Evolutionary conservation across 1,140 invertebrate genomes (phyloP).

Genomic region (Aphelenchoides avenae): DNA sequence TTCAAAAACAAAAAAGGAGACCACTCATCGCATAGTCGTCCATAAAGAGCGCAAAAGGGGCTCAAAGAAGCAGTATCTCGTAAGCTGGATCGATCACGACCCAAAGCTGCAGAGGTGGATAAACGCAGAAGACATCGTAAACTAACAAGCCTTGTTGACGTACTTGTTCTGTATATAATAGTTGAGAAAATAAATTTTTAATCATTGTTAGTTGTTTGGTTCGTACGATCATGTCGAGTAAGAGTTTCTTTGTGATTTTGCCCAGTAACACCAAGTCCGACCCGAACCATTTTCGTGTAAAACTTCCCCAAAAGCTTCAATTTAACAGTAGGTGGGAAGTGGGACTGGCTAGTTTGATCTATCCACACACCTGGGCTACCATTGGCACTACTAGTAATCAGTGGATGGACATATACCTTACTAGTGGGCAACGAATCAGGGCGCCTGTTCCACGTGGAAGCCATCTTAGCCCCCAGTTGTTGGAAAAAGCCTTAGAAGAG

Average conservation of each 20-base stretch:
- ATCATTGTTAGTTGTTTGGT: slow-evolving; percentile 1
- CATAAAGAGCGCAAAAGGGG: neutral
- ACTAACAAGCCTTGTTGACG: no score
- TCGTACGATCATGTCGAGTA: neutral
- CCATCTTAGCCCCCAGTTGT: neutral
- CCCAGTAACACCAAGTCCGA: slow-evolving; percentile 10
- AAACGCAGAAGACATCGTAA: slow-evolving; percentile 4
- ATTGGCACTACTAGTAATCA: neutral
- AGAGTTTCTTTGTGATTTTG: slow-evolving; percentile 15
- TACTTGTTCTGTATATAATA: no score
- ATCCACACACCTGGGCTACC: slow-evolving; percentile 8
- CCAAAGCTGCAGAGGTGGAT: slow-evolving; percentile 7
- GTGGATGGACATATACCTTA: neutral
- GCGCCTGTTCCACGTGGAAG: neutral
- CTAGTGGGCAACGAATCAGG: neutral
- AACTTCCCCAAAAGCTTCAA: slow-evolving; percentile 10
- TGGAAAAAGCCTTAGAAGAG: neutral
- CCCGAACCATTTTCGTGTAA: slow-evolving; percentile 1
- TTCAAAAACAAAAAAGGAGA: neutral
- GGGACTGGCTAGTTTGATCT: slow-evolving; percentile 5
- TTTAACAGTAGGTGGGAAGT: slow-evolving; percentile 10
- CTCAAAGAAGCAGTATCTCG: slow-evolving; percentile 12
- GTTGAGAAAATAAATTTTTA: slow-evolving; percentile 6
- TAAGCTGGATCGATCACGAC: slow-evolving; percentile 11
- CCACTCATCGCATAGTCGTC: no score